Conservation (phyloP, 2,113 vertebrate genomes). For the Corythornis vintsioides region DNA sequence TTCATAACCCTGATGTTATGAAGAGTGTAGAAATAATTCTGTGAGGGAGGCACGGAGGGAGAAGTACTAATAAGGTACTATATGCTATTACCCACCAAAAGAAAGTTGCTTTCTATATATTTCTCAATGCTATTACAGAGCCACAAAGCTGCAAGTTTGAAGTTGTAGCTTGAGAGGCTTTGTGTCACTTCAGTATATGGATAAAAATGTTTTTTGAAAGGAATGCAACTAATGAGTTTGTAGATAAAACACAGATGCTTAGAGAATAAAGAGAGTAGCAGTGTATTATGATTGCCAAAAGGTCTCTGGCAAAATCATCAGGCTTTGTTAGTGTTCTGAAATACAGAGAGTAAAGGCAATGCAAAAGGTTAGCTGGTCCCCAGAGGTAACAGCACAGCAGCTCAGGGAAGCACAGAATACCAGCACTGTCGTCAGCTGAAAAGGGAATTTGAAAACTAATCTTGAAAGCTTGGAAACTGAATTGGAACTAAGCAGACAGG, state of each 20-base stretch:
- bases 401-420: neutral
- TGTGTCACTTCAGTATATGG: neutral
- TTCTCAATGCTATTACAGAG: neutral
- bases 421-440: neutral
- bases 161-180: neutral
- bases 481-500: neutral
- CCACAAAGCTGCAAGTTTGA: neutral
- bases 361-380: neutral
- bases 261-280: neutral
- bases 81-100: neutral
- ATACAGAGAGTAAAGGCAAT: neutral
- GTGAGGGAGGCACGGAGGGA: neutral
- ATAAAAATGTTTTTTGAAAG: conserved; percentile 28
- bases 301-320: conserved; percentile 1
- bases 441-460: neutral
- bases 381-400: neutral
- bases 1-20: neutral
- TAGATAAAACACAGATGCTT: conserved; percentile 11
- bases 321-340: conserved; percentile 5
- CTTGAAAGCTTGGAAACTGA: neutral
- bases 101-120: neutral
- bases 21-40: neutral
- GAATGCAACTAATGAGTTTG: neutral
- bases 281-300: neutral
- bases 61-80: neutral